These are phyloP conservation scores for Galerucella calmariensis DNA, from an alignment of 2,888 invertebrate genomes.

Conservation along the genomic window DNA sequence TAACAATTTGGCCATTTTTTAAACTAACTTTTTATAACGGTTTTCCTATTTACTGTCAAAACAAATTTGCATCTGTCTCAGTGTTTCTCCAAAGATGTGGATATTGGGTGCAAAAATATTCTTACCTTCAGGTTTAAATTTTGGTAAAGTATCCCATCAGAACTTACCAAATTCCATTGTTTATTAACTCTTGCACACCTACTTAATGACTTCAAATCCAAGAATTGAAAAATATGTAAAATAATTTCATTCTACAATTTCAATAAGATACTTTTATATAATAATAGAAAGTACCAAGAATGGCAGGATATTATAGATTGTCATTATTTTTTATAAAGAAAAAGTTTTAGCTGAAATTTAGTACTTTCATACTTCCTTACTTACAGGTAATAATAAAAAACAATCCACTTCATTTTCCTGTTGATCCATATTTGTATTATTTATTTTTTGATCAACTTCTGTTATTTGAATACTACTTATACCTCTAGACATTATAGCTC, in stretches of 20 bases:
- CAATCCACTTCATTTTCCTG: conserved; percentile 7
- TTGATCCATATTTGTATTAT: conserved; percentile 17
- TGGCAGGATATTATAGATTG: no score
- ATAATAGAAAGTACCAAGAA: no score
- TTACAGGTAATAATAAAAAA: conserved; percentile 53
- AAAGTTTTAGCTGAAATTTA: no score
- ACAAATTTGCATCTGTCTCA: no score
- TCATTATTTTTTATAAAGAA: no score
- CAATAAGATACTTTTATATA: conserved; percentile 11
- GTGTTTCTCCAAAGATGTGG: no score
- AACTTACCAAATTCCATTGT: conserved; percentile 77
- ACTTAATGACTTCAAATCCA: conserved; percentile 83
- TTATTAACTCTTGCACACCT: conserved; percentile 81
- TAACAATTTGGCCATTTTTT: no score
- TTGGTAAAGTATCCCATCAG: conserved; percentile 81
- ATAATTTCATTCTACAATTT: conserved; percentile 83
- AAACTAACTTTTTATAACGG: no score
- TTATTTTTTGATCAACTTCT: conserved; percentile 13
- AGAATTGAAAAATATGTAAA: conserved; percentile 80
- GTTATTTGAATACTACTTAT: conserved; percentile 37
- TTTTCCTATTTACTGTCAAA: no score
- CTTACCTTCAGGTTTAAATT: conserved; percentile 79
- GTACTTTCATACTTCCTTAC: neutral
- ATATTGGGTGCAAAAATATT: neutral
- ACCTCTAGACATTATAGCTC: conserved; percentile 51